These are phyloP conservation scores for Drosophila takahashii DNA, from an alignment of 1,140 invertebrate species.

Conservation along the genomic window DNA sequence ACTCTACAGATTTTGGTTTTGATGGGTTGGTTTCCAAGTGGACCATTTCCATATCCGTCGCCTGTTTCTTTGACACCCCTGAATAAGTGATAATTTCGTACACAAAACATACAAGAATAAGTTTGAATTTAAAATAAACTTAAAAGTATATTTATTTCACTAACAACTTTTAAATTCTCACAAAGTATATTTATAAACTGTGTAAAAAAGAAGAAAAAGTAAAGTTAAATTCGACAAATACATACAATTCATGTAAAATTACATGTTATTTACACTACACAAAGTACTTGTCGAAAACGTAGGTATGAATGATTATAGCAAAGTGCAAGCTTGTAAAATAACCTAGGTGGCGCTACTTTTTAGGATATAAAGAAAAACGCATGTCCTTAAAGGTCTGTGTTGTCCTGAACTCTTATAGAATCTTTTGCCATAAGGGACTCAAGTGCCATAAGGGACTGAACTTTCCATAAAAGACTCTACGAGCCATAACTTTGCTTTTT, in stretches of 20 bases:
- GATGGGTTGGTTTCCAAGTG: too few relatives aligned
- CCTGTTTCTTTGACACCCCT: too few relatives aligned
- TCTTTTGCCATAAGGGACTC: not conserved
- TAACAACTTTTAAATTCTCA: too few relatives aligned
- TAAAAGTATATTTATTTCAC: too few relatives aligned
- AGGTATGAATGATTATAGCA: not conserved
- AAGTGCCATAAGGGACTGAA: not conserved
- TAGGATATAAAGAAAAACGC: not conserved
- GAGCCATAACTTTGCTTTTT: conserved; percentile 2
- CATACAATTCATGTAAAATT: not conserved
- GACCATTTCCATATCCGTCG: too few relatives aligned
- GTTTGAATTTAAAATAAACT: too few relatives aligned
- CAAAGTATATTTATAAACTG: too few relatives aligned
- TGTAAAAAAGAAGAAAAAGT: too few relatives aligned
- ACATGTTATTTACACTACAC: not conserved
- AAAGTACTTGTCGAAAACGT: not conserved
- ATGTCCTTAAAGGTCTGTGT: not conserved
- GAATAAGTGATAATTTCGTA: too few relatives aligned
- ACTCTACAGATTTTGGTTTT: too few relatives aligned
- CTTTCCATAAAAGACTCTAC: not conserved
- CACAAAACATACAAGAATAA: too few relatives aligned
- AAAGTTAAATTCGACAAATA: not conserved
- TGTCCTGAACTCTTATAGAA: not conserved
- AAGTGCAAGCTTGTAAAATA: not conserved
- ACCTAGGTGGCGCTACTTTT: not conserved